Conservation (phyloP, 2,797 vertebrate genomes). For the Eidolon dupreanum region DNA sequence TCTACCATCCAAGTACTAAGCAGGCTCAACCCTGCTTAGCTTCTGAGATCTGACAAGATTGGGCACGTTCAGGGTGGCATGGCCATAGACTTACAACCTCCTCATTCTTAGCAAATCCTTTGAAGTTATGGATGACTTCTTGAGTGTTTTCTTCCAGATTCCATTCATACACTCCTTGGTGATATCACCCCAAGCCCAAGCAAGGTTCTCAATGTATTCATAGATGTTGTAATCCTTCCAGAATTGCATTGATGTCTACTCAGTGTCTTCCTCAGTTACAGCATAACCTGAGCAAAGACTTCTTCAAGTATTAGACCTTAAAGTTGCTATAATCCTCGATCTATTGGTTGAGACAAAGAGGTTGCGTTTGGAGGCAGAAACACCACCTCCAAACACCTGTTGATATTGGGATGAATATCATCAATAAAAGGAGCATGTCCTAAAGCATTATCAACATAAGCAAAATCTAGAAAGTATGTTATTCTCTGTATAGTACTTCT, state of each 20-base stretch:
- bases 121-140: background rate
- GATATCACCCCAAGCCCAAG: background rate
- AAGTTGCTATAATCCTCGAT: background rate
- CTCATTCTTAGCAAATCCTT: background rate
- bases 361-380: background rate
- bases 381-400: background rate
- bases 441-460: background rate
- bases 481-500: background rate
- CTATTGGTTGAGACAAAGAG: background rate
- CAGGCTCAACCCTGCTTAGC: too few species aligned
- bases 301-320: background rate
- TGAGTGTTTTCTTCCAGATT: background rate
- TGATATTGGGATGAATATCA: background rate
- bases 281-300: background rate
- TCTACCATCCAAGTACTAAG: too few species aligned
- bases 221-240: background rate
- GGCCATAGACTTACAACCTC: background rate
- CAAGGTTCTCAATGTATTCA: background rate
- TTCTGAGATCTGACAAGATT: too few species aligned
- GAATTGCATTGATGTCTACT: background rate
- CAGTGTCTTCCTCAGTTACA: background rate
- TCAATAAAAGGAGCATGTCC: background rate
- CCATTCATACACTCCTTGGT: background rate
- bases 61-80: too few species aligned
- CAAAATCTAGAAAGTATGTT: background rate